Evolutionary conservation across 2,797 vertebrate genomes (phyloP), one percentile per base, ranked within the genome.

Genomic region (Orestias chungarensis): DNA sequence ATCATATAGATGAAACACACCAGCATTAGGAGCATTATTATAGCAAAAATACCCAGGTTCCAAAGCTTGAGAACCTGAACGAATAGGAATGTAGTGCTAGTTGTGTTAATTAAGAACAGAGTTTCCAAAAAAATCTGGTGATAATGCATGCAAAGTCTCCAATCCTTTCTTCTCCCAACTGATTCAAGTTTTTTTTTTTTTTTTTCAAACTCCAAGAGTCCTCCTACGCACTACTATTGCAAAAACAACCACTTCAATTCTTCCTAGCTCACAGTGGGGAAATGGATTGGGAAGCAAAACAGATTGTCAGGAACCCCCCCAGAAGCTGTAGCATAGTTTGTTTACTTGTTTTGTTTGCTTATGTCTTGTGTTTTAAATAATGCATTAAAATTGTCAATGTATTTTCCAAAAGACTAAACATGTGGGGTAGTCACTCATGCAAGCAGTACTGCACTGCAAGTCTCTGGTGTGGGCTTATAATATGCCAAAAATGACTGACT

Each of bases 211-310:
- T 81, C 57, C 23, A 27, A 44, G 75, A 84, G 78, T 57, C 75
- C 87, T 80, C 86, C 90, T 81, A 87, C 90, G 85, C 88, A 86
- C 78, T 47, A 2, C 29, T 68, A 80, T 71, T 69, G 77, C 76
- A 85, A 76, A 71, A 73, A 70, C 17, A 69, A 25, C 40, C 43
- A 15, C 74, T 73, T 73, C 74, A 42, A 71, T 52, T 68, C 74
- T 78, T 74, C 71, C 73, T 49, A 47, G 75, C 73, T 65, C 23
- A 71, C 71, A 75, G 68, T 77, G 76, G 61, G n/a, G n/a, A n/a
- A n/a, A n/a, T n/a, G n/a, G 75, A 86, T 25, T 68, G 42, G 23
- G 49, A 43, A 78, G 55, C 59, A 47, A 66, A 70, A 50, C 33
- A 59, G 77, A 75, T 84, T 74, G 80, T 81, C 83, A 79, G 71